Evolutionary conservation across 2,888 invertebrate species (phyloP), one percentile per base, ranked within the genome.

Genomic region (Melinaea menophilus): DNA sequence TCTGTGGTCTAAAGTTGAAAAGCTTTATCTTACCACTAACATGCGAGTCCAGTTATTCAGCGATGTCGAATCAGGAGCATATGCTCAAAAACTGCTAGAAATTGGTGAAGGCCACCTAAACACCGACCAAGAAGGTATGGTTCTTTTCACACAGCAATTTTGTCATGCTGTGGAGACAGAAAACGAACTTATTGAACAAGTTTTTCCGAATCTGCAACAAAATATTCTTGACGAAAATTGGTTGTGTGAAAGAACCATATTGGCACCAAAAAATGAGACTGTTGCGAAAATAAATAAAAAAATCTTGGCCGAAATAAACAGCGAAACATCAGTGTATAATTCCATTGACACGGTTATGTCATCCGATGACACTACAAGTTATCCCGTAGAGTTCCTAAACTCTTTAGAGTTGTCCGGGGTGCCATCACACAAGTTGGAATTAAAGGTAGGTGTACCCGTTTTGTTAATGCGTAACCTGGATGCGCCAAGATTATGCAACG

Each of bases 341-440:
- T 73, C 71, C 45, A 63, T 73, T n/a, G 72, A 72, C 61, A 71
- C 66, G 58, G 68, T 70, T 5, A 70, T 73, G 64, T 60, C 63
- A 58, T 60, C 62, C 54, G 67, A 68, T 55, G 68, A 71, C 63
- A 64, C 59, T 60, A 65, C 66, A 34, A 64, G 59, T 55, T 72
- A 71, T 57, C 72, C 73, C 47, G 67, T 71, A 58, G 72, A 74
- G 64, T 75, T 73, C 47, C 66, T 73, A 55, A 74, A 74, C 67
- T 72, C 71, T 64, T 71, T 75, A 57, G 69, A 75, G 66, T 60
- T 72, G 55, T 67, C 73, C 5, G 72, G 72, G 47, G 66, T 74
- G 59, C 72, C 69, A 61, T 66, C 70, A 35, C 67, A 70, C 55
- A 71, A 70, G 57, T 60, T 71, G 59, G 58, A 64, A 64, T 59